Conservation (phyloP, 2,797 vertebrate species). For the Yasuhikotakia modesta region DNA sequence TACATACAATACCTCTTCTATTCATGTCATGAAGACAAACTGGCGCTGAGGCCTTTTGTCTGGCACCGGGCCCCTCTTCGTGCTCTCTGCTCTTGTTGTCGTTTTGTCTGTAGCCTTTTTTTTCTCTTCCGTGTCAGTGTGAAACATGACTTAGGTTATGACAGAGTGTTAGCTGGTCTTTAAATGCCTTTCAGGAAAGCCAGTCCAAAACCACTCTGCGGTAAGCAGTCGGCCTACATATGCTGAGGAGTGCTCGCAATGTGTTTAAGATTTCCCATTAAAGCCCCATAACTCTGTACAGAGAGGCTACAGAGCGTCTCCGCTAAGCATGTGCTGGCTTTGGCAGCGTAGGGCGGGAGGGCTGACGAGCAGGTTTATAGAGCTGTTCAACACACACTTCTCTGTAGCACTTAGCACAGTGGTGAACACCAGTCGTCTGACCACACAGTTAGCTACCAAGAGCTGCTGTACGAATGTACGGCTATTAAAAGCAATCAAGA, state of each 20-base stretch:
- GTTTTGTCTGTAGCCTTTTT: background rate
- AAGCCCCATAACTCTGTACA: slow-evolving; percentile 59
- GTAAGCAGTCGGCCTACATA: slow-evolving; percentile 44
- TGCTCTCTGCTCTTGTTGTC: slow-evolving; percentile 1
- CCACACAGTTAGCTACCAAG: slow-evolving; percentile 43
- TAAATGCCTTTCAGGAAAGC: slow-evolving; percentile 40
- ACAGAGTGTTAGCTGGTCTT: slow-evolving; percentile 38
- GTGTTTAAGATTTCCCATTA: slow-evolving; percentile 63
- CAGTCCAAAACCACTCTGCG: slow-evolving; percentile 54
- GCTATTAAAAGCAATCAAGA: slow-evolving; percentile 14
- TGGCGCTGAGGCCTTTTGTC: background rate
- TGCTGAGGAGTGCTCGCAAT: slow-evolving; percentile 45
- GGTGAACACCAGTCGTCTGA: slow-evolving; percentile 43
- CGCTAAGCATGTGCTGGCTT: slow-evolving; percentile 53
- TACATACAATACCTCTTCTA: slow-evolving; percentile 6
- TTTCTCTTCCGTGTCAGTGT: background rate
- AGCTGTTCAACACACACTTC: slow-evolving; percentile 61
- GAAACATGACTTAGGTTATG: slow-evolving; percentile 30
- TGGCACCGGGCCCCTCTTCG: slow-evolving; percentile 1
- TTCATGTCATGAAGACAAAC: slow-evolving; percentile 14
- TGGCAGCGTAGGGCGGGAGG: slow-evolving; percentile 37
- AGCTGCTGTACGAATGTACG: slow-evolving; percentile 22
- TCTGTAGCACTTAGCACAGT: slow-evolving; percentile 54
- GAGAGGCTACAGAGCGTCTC: slow-evolving; percentile 53
- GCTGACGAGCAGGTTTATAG: slow-evolving; percentile 60